These are phyloP conservation scores for Magallana angulata DNA, from an alignment of 1,140 invertebrate genomes.

Conservation along the genomic window DNA sequence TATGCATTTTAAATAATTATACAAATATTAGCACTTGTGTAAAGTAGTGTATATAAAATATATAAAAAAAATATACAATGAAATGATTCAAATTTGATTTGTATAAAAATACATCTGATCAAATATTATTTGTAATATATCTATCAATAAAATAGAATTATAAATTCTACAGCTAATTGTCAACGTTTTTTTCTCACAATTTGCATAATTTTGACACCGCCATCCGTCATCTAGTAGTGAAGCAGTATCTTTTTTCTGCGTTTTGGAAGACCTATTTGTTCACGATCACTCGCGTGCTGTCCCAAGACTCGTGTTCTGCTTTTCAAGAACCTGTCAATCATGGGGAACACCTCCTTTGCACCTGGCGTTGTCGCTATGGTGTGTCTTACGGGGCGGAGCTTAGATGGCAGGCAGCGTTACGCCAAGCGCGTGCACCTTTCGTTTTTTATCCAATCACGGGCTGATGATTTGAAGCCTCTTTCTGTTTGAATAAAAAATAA, in stretches of 20 bases:
- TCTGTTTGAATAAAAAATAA: constrained; percentile 36
- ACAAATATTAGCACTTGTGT: constrained; percentile 9
- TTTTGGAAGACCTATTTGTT: constrained; percentile 25
- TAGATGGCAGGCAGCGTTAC: constrained; percentile 8
- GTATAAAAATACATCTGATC: constrained; percentile 16
- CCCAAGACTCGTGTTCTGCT: constrained; percentile 9
- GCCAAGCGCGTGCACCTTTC: constrained; percentile 33
- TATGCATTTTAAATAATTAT: constrained; percentile 3
- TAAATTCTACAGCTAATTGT: constrained; percentile 1
- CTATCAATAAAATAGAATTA: constrained; percentile 27
- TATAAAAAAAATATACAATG: neutral
- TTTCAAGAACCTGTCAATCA: constrained; percentile 18
- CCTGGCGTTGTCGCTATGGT: constrained; percentile 23
- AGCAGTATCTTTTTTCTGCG: constrained; percentile 22
- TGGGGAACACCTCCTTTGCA: constrained; percentile 28
- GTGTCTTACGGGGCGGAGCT: constrained; percentile 10
- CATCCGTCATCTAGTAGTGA: neutral
- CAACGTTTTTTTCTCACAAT: neutral
- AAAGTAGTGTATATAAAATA: constrained; percentile 6
- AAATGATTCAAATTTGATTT: constrained; percentile 14
- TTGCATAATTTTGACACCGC: constrained; percentile 13
- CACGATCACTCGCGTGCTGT: constrained; percentile 15
- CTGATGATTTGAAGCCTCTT: constrained; percentile 23
- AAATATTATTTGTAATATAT: neutral
- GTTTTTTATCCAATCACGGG: constrained; percentile 24